phyloP scores from a whole-genome alignment of 1,140 invertebrate genomes.

The Drosophila punjabiensis region DNA sequence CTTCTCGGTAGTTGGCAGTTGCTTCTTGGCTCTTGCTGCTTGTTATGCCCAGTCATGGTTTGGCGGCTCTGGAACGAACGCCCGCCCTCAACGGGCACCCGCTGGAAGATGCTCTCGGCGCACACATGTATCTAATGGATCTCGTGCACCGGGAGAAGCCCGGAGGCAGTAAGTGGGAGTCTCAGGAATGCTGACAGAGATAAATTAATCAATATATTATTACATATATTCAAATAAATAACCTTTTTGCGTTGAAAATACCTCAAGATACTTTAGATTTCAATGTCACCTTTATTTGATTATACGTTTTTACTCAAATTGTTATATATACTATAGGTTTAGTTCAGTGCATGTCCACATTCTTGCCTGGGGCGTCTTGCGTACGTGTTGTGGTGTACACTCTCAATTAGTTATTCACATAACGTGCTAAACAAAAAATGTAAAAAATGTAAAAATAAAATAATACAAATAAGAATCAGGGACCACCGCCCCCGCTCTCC shows the following conservation, averaged over 20 bases:
- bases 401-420: slow-evolving; percentile 80
- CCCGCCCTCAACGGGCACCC: slow-evolving; percentile 69
- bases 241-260: too few relatives aligned
- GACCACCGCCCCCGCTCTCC: slow-evolving; percentile 1
- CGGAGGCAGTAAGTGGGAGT: not conserved
- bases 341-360: slow-evolving; percentile 24
- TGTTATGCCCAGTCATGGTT: slow-evolving; percentile 73
- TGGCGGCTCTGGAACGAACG: slow-evolving; percentile 45
- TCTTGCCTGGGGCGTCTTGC: slow-evolving; percentile 5
- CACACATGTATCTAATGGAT: slow-evolving; percentile 65
- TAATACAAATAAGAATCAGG: slow-evolving; percentile 15
- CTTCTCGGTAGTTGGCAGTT: slow-evolving; percentile 7
- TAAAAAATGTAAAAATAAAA: slow-evolving; percentile 27
- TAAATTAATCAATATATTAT: not conserved
- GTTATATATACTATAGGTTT: not conserved
- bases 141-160: slow-evolving; percentile 23
- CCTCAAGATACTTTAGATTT: not conserved
- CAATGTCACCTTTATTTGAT: not conserved
- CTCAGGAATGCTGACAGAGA: not conserved
- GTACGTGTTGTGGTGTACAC: slow-evolving; percentile 59
- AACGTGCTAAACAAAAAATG: slow-evolving; percentile 70
- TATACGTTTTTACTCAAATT: not conserved
- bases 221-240: not conserved
- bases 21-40: slow-evolving; percentile 25
- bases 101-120: slow-evolving; percentile 21